A percentile compares a stretch with the other conserved stretches of the same genome.
Evolutionary conservation across 2,113 vertebrate species (phyloP).

Genomic region (Cariama cristata): DNA sequence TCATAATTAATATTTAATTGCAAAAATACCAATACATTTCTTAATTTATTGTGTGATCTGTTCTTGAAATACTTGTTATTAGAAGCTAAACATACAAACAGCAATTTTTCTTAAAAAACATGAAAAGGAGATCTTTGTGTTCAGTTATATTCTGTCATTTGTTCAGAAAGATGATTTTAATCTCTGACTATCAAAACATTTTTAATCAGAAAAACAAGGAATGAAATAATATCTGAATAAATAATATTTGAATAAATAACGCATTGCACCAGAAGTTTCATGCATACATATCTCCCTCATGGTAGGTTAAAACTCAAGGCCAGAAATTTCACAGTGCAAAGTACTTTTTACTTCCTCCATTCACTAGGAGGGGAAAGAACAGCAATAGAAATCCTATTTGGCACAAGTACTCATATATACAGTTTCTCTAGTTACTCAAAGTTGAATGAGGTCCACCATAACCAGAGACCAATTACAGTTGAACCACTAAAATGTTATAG

Average conservation of each 20-base stretch:
- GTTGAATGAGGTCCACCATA: not conserved
- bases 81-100: not conserved
- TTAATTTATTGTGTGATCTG: not conserved
- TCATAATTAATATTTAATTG: slow-evolving; percentile 12
- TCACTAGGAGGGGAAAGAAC: not conserved
- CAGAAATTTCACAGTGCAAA: not conserved
- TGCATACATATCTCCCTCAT: not conserved
- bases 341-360: not conserved
- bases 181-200: not conserved
- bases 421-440: not conserved
- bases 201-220: not conserved
- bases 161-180: not conserved
- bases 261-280: not conserved
- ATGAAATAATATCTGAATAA: not conserved
- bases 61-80: not conserved
- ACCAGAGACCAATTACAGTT: not conserved
- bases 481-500: not conserved
- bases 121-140: not conserved
- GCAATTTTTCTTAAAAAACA: not conserved
- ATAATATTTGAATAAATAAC: not conserved
- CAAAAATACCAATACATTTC: not conserved
- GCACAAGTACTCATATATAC: not conserved
- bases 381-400: not conserved
- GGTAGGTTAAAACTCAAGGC: not conserved
- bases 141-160: not conserved